Evolutionary conservation across 2,113 vertebrate species (phyloP), one percentile per base, ranked within the genome.

Genomic region (Verasper variegatus): DNA sequence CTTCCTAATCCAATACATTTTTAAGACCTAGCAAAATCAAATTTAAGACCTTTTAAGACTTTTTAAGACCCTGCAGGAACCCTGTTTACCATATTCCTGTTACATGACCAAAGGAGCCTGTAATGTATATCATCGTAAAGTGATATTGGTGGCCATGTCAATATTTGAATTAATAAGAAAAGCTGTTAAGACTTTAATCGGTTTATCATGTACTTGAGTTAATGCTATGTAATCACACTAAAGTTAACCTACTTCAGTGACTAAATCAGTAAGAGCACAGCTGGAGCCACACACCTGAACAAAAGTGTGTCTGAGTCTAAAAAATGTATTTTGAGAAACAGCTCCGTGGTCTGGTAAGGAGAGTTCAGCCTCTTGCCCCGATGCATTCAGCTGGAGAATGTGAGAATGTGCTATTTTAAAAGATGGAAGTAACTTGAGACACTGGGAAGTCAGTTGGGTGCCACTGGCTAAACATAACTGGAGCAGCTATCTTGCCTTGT

Each of bases 391-490:
- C 68, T 55, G 59, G 45, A 83, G 86, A 86, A 88, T 88, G 77
- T 81, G 76, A 88, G 91, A 89, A 87, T 72, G 78, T 76, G 62
- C 93, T 94, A 94, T 94, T 93, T 94, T 93, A 92, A 92, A 91
- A 91, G 88, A 88, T 78, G 86, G 88, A 91, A 70, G 93, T 93
- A 92, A 94, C 85, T 80, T 21, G 90, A 93, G 90, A 89, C 67
- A 45, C 84, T 85, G 85, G 77, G 73, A 92, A 90, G 85, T 87
- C 72, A 88, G 81, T 67, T 47, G 71, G 71, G 61, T 40, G 68
- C 8, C 35, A 62, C 20, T 6, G 35, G 76, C 85, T 86, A 89
- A 90, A 85, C 83, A 87, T 83, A 93, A 89, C 84, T 76, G 76
- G 51, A 26, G 81, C 80, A 49, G 61, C 70, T 68, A 82, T 86